Percentiles rank a stretch among this genome's conserved stretches.
phyloP scores from a whole-genome alignment of 2,797 vertebrate genomes.

The Coluber constrictor region DNA sequence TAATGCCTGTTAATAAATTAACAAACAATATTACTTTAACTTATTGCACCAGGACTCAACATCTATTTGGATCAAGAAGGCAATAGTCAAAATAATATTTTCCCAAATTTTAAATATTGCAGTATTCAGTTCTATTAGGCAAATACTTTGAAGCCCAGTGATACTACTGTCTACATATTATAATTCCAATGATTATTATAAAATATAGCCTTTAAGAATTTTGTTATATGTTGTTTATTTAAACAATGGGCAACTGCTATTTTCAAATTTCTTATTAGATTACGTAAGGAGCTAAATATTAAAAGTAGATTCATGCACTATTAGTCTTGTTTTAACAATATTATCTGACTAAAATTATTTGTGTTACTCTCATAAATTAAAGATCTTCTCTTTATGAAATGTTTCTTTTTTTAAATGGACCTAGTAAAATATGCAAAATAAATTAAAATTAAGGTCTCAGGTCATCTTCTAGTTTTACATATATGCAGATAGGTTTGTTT shows the following conservation, averaged over 20 bases:
- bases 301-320: constrained; percentile 22
- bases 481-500: neutral
- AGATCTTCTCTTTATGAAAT: constrained; percentile 32
- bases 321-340: constrained; percentile 25
- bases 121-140: constrained; percentile 7
- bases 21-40: neutral
- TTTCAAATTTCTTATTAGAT: constrained; percentile 29
- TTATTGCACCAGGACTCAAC: neutral
- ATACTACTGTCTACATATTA: neutral
- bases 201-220: neutral
- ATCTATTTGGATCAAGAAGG: neutral
- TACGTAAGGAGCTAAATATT: constrained; percentile 28
- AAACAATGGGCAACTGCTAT: constrained; percentile 27
- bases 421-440: neutral
- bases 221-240: constrained; percentile 18
- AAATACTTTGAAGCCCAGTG: constrained; percentile 7
- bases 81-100: neutral
- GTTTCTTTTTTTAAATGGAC: neutral
- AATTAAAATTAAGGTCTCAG: neutral
- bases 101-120: neutral
- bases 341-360: constrained; percentile 48
- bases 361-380: constrained; percentile 44
- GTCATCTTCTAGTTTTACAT: neutral
- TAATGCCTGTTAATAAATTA: constrained; percentile 80
- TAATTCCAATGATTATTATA: neutral